A percentile compares a stretch with the other conserved stretches of the same genome.
phyloP scores from a whole-genome alignment of 2,888 invertebrate genomes.

The Strigamia maritima region DNA sequence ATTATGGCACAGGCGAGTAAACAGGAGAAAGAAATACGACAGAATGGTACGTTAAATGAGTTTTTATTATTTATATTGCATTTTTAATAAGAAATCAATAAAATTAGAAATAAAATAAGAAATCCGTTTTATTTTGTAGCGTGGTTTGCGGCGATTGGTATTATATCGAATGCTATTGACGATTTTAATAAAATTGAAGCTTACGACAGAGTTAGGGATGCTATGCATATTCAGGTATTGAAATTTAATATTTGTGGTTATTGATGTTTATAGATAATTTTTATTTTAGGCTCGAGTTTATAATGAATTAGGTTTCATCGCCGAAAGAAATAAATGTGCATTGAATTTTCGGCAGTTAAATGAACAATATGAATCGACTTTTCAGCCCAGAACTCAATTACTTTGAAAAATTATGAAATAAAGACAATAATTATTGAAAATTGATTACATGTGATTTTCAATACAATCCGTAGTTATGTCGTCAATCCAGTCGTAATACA shows the following conservation, averaged over 20 bases:
- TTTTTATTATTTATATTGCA: no score
- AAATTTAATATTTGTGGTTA: slow-evolving; percentile 29
- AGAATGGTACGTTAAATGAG: slow-evolving; percentile 56
- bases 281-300: slow-evolving; percentile 63
- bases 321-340: slow-evolving; percentile 75
- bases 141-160: slow-evolving; percentile 43
- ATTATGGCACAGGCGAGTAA: neutral
- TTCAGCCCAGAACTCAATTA: slow-evolving; percentile 1
- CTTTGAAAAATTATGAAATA: neutral
- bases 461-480: neutral
- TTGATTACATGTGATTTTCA: neutral
- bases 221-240: slow-evolving; percentile 62
- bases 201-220: slow-evolving; percentile 69
- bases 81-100: no score
- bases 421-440: neutral
- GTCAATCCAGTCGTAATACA: neutral
- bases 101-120: slow-evolving; percentile 52
- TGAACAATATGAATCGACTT: slow-evolving; percentile 58
- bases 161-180: slow-evolving; percentile 59
- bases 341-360: slow-evolving; percentile 75
- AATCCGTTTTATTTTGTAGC: slow-evolving; percentile 41
- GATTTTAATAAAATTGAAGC: slow-evolving; percentile 74
- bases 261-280: neutral
- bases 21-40: slow-evolving; percentile 39
- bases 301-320: slow-evolving; percentile 67